Evolutionary conservation across 2,113 vertebrate species (phyloP).

Genomic region (Pogona vitticeps): DNA sequence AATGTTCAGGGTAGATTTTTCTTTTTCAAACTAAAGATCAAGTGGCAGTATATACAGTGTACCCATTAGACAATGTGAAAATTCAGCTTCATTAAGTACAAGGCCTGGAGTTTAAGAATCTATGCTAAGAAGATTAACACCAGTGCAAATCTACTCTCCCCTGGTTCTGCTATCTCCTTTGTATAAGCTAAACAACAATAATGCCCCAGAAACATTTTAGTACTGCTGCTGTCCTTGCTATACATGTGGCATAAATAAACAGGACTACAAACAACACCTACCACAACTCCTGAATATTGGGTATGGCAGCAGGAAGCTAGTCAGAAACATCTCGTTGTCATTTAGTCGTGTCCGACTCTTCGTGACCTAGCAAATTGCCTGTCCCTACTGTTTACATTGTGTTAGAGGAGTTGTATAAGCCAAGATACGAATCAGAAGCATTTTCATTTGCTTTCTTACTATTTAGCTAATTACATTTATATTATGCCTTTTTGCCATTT

Average conservation of each 20-base stretch:
- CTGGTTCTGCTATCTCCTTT: background rate
- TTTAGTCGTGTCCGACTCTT: too few species aligned
- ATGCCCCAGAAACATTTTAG: background rate
- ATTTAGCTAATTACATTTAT: background rate
- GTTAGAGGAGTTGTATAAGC: background rate
- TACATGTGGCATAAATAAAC: too few species aligned
- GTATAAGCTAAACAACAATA: background rate
- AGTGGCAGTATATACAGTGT: background rate
- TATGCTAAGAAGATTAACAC: background rate
- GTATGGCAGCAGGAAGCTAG: too few species aligned
- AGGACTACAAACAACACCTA: too few species aligned
- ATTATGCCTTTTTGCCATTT: too few species aligned
- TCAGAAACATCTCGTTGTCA: too few species aligned
- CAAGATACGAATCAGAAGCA: background rate
- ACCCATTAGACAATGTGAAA: background rate
- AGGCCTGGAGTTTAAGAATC: background rate
- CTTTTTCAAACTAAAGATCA: background rate
- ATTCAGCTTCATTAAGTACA: background rate
- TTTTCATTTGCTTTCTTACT: background rate
- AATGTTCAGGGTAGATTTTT: slow-evolving; percentile 17
- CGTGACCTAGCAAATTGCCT: too few species aligned
- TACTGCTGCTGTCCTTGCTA: background rate
- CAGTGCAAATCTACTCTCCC: background rate
- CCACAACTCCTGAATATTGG: too few species aligned
- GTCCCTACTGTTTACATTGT: background rate